Evolutionary conservation across 2,113 vertebrate species (phyloP), one percentile per base, ranked within the genome.

Genomic region (Hemicordylus capensis): DNA sequence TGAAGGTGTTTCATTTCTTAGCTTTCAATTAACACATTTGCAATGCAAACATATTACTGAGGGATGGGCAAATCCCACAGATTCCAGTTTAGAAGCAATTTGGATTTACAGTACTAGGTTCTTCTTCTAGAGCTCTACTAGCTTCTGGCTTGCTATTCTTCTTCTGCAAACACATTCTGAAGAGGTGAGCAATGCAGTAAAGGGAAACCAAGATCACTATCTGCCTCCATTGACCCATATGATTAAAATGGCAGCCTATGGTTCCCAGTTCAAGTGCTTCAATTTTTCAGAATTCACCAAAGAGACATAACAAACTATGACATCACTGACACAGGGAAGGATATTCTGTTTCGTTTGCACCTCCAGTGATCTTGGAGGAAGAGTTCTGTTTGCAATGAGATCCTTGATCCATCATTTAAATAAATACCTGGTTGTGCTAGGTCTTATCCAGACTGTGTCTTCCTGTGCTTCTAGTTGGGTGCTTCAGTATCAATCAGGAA

Each of bases 351-450:
- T 83, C 88, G 63, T 74, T 46, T 56, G 74, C 61, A 90, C 76
- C n/a, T n/a, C 67, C 83, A 51, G 46, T 84, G 87, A 6, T 51
- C 56, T 77, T 58, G 61, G 44, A 76, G 80, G 48, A 8, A 78
- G 90, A n/a, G 48, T 73, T 48, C 81, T 88, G 89, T 56, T 84
- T 80, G 74, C 24, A 76, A 44, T 54, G 51, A 54, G 51, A 54
- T 54, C 11, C 51, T 54, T 54, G 51, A 12, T 54, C 51, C 51
- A 54, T 54, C 17, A 54, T 54, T 54, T 54, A 54, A 54, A 54
- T 54, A 2, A 54, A 54, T 54, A 15, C 51, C 51, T 54, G 10
- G 5, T 54, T 54, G 51, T 54, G 51, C 17, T 54, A 12, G 51
- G 17, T 9, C 51, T 54, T 54, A 2, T 54, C 5, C n/a, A n/a